These are phyloP conservation scores for Dicyrtomina minuta DNA, from an alignment of 2,888 invertebrate genomes.

Conservation along the genomic window DNA sequence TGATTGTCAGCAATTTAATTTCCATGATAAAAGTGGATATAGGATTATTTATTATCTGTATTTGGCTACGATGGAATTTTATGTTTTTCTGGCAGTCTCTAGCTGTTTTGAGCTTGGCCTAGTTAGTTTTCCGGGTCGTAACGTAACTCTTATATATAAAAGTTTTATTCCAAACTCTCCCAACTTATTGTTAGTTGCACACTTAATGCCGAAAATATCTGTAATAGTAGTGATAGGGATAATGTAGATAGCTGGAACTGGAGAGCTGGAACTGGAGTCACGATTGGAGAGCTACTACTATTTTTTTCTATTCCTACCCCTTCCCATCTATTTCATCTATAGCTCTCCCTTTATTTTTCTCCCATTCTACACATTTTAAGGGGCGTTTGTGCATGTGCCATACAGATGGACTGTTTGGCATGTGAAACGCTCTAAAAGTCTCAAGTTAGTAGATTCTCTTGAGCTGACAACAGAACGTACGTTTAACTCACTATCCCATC, in stretches of 20 bases:
- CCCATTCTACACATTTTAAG: conserved; percentile 17
- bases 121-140: conserved; percentile 32
- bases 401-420: conserved; percentile 17
- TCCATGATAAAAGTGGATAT: conserved; percentile 31
- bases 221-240: too few species aligned
- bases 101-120: conserved; percentile 19
- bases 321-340: conserved; percentile 16
- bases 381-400: not conserved
- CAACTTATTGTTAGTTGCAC: conserved; percentile 31
- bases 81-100: conserved; percentile 13
- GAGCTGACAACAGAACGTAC: too few species aligned
- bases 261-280: too few species aligned
- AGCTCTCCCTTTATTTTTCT: conserved; percentile 15
- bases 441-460: too few species aligned
- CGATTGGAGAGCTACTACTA: too few species aligned
- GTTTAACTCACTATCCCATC: too few species aligned
- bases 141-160: conserved; percentile 31
- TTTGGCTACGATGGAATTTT: conserved; percentile 9
- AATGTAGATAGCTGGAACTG: too few species aligned
- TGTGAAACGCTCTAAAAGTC: not conserved
- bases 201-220: conserved; percentile 18
- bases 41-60: conserved; percentile 27
- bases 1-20: conserved; percentile 34
- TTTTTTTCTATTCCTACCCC: not conserved
- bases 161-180: conserved; percentile 25